Evolutionary conservation across 2,113 vertebrate genomes (phyloP).

Genomic region (Heterocephalus glaber): DNA sequence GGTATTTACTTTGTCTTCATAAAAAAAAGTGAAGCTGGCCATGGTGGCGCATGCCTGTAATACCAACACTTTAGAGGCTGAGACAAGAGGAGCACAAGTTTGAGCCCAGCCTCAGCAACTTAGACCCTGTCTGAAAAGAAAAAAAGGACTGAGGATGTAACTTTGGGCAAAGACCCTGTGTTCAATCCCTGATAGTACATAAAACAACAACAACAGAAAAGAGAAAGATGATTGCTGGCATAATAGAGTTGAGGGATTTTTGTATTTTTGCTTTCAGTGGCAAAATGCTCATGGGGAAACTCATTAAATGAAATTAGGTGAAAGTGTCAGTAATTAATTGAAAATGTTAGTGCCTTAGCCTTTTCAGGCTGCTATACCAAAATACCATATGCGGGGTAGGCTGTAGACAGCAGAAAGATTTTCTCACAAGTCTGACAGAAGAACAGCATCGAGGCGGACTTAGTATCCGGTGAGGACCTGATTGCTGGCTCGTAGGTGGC

Average conservation of each 20-base stretch:
- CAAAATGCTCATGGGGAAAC: not conserved
- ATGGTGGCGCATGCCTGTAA: not conserved
- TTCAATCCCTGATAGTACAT: not conserved
- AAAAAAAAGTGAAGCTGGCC: not conserved
- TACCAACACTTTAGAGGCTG: not conserved
- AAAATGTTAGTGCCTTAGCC: not conserved
- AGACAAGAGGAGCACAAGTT: not conserved
- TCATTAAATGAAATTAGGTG: not conserved
- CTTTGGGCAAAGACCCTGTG: not conserved
- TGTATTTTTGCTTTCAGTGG: not conserved
- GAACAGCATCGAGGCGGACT: not conserved
- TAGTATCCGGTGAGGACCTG: not conserved
- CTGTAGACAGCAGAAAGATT: not conserved
- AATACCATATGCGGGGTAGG: not conserved
- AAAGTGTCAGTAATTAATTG: not conserved
- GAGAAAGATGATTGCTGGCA: not conserved
- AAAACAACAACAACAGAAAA: not conserved
- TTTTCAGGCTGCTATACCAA: not conserved
- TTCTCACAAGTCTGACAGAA: not conserved
- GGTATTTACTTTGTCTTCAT: not conserved
- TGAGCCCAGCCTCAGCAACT: not conserved
- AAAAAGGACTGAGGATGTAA: not conserved
- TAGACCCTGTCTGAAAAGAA: not conserved
- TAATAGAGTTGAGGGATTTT: not conserved
- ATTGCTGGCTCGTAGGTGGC: not conserved